phyloP scores from a whole-genome alignment of 2,888 invertebrate genomes.

The Bruchidius siliquastri region DNA sequence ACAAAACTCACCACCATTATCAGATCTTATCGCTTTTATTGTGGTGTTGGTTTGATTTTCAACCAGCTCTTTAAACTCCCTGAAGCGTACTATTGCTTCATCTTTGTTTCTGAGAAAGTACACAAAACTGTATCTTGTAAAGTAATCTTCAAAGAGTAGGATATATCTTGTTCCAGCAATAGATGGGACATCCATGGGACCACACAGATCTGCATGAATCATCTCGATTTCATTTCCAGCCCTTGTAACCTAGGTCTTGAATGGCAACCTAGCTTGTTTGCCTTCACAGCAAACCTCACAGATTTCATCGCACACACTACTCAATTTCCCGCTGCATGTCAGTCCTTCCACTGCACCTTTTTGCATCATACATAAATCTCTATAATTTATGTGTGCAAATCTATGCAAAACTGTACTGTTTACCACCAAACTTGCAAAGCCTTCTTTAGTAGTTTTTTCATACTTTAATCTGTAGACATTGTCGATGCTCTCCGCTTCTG shows the following conservation, averaged over 20 bases:
- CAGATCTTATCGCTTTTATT: constrained; percentile 13
- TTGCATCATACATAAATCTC: not conserved
- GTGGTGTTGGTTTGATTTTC: constrained; percentile 16
- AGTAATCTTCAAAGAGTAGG: constrained; percentile 3
- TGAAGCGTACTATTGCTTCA: constrained; percentile 8
- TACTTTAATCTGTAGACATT: constrained; percentile 21
- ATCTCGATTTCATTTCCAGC: constrained; percentile 14
- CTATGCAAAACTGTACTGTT: not conserved
- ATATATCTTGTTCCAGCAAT: constrained; percentile 9
- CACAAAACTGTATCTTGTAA: too few relatives aligned
- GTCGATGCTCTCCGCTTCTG: not conserved
- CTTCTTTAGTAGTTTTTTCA: not conserved
- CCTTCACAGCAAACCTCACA: constrained; percentile 21
- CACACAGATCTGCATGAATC: constrained; percentile 15
- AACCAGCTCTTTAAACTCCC: constrained; percentile 12
- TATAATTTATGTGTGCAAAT: not conserved
- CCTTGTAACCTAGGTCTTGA: constrained; percentile 16
- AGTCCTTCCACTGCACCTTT: not conserved
- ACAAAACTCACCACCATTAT: constrained; percentile 18
- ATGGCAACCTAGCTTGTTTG: constrained; percentile 30
- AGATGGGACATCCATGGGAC: constrained; percentile 9
- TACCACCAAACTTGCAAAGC: not conserved
- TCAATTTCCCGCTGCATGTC: not conserved
- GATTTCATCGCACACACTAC: not conserved
- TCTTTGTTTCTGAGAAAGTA: too few relatives aligned